A percentile compares a stretch with the other conserved stretches of the same genome.
Conservation (phyloP, 2,888 invertebrate species). For the Tinea semifulvella region DNA sequence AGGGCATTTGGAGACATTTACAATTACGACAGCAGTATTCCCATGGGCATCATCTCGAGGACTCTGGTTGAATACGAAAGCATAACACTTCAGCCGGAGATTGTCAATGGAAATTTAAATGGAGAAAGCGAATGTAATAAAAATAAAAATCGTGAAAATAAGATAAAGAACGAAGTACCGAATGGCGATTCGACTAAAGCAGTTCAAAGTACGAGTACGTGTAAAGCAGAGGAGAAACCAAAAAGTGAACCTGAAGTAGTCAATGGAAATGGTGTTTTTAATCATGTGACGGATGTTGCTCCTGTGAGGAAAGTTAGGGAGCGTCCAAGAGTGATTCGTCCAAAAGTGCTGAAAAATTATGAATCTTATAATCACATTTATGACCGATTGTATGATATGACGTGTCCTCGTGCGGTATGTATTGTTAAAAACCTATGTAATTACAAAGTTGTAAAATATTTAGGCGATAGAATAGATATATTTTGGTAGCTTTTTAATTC, state of each 20-base stretch:
- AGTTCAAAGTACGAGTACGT: background rate
- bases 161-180: background rate
- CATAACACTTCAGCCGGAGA: background rate
- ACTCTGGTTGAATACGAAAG: background rate
- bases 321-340: constrained; percentile 36
- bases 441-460: too few relatives aligned
- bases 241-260: background rate
- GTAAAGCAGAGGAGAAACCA: background rate
- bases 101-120: background rate
- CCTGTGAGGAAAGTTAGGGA: constrained; percentile 24
- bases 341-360: constrained; percentile 48
- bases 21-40: background rate
- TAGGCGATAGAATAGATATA: too few relatives aligned
- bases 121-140: background rate
- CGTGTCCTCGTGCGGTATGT: constrained; percentile 51
- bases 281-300: background rate
- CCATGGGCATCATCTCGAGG: background rate
- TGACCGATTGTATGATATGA: constrained; percentile 45
- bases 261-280: background rate
- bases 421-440: background rate
- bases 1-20: background rate
- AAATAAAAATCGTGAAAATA: background rate
- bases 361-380: constrained; percentile 46
- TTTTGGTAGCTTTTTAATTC: too few relatives aligned
- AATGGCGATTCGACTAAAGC: background rate